Evolutionary conservation across 2,888 invertebrate genomes (phyloP), one percentile per base, ranked within the genome.

Genomic region (Cerastis rubricosa): DNA sequence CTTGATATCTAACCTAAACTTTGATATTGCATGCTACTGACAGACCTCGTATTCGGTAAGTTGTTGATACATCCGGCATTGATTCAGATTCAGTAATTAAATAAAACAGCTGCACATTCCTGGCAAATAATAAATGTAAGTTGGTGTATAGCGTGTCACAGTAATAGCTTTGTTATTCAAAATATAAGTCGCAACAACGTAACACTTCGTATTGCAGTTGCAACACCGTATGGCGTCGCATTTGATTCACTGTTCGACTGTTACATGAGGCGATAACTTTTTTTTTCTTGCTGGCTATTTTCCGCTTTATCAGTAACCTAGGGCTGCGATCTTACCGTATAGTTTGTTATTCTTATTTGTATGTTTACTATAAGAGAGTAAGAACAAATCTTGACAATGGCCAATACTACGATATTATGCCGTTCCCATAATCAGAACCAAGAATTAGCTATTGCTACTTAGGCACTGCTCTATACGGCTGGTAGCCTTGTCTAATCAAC

Each of bases 1-100:
- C 7, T 61, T 51, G 40, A 29, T 78, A 22, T 17, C 51, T 76
- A 43, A 78, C 59, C 35, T 54, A 64, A 64, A 65, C 25, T 63
- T 63, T 83, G 5, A 47, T 63, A 74, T 78, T 82, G 69, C 85
- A 85, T 87, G 89, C 87, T 65, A 25, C 78, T 67, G 43, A 71
- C 49, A 89, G 89, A 87, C 80, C 43, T 85, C 89, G 11, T 86
- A 70, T 83, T 80, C 83, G 80, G 85, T 86, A 85, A 89, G 88
- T 83, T 57, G 43, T 11, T 49, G 43, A 40, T 29, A 54, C 61
- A 51, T 45, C 22, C 19, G 7, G 17, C 22, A 40, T 17, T 22
- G 45, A 19, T 29, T 17, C 29, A 22, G 22, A 40, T 40, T 17
- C 29, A 29, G 22, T 63, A 40, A 40, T 61, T 12, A 64, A 40